phyloP scores from a whole-genome alignment of 1,140 invertebrate species.

The Adelges cooleyi region DNA sequence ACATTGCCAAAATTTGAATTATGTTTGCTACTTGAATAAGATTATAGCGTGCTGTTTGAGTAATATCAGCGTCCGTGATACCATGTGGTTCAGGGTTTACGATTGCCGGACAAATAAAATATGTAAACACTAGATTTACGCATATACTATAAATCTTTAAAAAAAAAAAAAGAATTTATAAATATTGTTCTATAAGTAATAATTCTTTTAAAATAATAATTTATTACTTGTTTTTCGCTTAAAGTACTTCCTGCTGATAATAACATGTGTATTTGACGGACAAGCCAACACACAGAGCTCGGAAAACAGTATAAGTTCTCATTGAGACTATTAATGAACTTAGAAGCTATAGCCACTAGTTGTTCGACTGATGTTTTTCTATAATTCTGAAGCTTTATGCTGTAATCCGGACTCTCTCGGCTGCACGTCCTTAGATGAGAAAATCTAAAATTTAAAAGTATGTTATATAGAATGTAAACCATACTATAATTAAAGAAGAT shows the following conservation, averaged over 20 bases:
- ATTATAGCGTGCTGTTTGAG: slow-evolving; percentile 80
- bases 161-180: slow-evolving; percentile 39
- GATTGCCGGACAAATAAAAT: slow-evolving; percentile 92
- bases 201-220: not conserved
- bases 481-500: too few relatives aligned
- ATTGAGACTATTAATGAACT: slow-evolving; percentile 72
- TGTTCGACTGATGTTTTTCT: slow-evolving; percentile 67
- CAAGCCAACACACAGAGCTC: slow-evolving; percentile 62
- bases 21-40: slow-evolving; percentile 83
- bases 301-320: slow-evolving; percentile 89
- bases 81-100: slow-evolving; percentile 92
- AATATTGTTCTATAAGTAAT: not conserved
- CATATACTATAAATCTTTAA: slow-evolving; percentile 68
- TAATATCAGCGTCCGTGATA: slow-evolving; percentile 89
- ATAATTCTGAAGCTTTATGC: slow-evolving; percentile 59
- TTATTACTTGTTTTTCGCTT: slow-evolving; percentile 51
- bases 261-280: slow-evolving; percentile 61
- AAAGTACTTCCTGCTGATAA: slow-evolving; percentile 51
- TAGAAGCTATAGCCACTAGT: slow-evolving; percentile 63
- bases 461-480: too few relatives aligned
- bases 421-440: not conserved
- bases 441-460: slow-evolving; percentile 26
- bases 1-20: slow-evolving; percentile 77
- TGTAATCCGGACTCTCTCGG: slow-evolving; percentile 48
- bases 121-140: slow-evolving; percentile 83